Conservation (phyloP, 2,888 invertebrate species). For the Galerucella calmariensis region DNA sequence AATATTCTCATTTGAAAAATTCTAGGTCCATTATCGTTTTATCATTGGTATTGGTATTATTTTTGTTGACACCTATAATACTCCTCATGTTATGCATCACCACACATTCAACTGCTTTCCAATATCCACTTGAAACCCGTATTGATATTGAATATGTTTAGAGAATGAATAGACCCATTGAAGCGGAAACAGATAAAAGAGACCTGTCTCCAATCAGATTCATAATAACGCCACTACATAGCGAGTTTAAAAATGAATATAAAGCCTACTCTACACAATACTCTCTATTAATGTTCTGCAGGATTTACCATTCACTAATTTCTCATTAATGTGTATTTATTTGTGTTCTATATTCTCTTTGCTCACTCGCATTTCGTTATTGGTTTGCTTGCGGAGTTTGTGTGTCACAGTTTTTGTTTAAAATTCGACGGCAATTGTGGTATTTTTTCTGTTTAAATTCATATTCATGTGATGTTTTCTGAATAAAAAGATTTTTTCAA, state of each 20-base stretch:
- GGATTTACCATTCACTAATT: neutral
- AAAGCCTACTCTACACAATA: constrained; percentile 18
- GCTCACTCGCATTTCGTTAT: neutral
- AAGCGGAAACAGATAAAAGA: constrained; percentile 34
- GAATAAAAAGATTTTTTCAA: neutral
- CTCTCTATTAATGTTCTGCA: constrained; percentile 10
- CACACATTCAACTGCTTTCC: constrained; percentile 18
- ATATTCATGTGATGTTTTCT: neutral
- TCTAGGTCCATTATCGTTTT: too few species aligned
- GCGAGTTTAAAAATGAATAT: constrained; percentile 29
- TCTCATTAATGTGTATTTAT: constrained; percentile 10
- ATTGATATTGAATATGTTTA: constrained; percentile 28
- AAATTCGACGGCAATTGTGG: neutral
- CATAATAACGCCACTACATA: constrained; percentile 29
- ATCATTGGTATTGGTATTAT: neutral
- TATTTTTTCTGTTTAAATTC: neutral
- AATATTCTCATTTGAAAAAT: too few species aligned
- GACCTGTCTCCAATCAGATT: constrained; percentile 30
- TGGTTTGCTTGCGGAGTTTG: neutral
- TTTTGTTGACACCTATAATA: neutral
- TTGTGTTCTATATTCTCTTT: constrained; percentile 5
- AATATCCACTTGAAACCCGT: constrained; percentile 16
- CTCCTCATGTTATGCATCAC: neutral
- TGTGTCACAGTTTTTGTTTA: neutral
- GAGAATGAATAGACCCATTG: constrained; percentile 32